Base-by-base conservation (phyloP, 2,888 invertebrate species). In the Bellardia pandia region DNA sequence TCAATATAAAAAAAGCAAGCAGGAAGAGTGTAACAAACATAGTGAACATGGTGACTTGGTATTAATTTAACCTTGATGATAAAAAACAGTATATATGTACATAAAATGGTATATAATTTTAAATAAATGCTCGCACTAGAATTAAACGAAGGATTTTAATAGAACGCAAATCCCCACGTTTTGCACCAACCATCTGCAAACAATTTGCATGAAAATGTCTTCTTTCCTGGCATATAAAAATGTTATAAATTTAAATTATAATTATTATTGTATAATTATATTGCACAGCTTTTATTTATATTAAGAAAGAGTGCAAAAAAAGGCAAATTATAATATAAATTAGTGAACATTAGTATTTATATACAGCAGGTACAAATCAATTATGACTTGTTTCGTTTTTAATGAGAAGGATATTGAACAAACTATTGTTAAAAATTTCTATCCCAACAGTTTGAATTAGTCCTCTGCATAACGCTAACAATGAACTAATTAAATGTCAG, bases 11-110 rank as follows among this genome's bases (percentile, higher is more conserved):
- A 58, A 23, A 5, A 23, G 16, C 45, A 9, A 30, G 62, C 64
- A 78, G 75, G 60, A 74, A 68, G 40, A 53, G 68, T 69, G 42
- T 69, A 79, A 62, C 62, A 69, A 53, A 76, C 16, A n/a, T 71
- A 2, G 64, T 42, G 51, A 80, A 76, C 51, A 53, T 58, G 78
- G 76, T 72, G 66, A 68, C 72, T 58, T 51, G 62, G 51, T 69
- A 69, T 82, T 64, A 74, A 53, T 77, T 53, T 69, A 81, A 85
- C 87, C 81, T 87, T 87, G 85, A 85, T 78, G 85, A 77, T 87
- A 30, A 62, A 62, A 64, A 81, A 75, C n/a, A 53, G n/a, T n/a
- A 51, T 14, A 51, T n/a, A 51, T 14, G 14, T 51, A 51, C 51
- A 51, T n/a, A 11, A 5, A 33, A 37, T 37, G 37, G 37, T 51